Conservation (phyloP, 2,113 vertebrate genomes). For the Antigone vipio region DNA sequence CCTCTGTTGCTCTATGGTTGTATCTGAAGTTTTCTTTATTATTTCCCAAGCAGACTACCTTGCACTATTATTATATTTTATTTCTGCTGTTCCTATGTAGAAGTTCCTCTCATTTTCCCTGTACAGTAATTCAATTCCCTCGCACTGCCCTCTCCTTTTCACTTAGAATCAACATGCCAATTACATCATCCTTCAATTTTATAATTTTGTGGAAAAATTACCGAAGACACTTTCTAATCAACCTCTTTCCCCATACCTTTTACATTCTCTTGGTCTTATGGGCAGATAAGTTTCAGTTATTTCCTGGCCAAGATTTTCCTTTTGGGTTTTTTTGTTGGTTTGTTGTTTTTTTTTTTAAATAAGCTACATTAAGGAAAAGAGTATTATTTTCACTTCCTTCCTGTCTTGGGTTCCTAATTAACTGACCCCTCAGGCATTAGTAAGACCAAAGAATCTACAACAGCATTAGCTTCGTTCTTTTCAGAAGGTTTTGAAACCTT, state of each 20-base stretch:
- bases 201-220: neutral
- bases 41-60: neutral
- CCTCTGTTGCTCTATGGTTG: neutral
- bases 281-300: neutral
- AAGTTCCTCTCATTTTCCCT: neutral
- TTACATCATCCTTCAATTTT: neutral
- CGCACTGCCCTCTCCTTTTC: neutral
- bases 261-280: neutral
- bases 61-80: neutral
- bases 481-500: neutral
- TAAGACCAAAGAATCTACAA: neutral
- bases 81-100: neutral
- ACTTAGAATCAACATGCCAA: neutral
- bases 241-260: neutral
- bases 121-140: neutral
- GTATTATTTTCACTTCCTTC: neutral
- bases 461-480: neutral
- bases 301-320: neutral
- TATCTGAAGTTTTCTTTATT: neutral
- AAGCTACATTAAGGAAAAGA: neutral
- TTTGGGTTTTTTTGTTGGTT: neutral
- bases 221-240: neutral
- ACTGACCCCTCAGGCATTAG: neutral
- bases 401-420: neutral
- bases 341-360: neutral